Base-by-base conservation (phyloP, 2,113 vertebrate genomes). In the Globicephala melas region DNA sequence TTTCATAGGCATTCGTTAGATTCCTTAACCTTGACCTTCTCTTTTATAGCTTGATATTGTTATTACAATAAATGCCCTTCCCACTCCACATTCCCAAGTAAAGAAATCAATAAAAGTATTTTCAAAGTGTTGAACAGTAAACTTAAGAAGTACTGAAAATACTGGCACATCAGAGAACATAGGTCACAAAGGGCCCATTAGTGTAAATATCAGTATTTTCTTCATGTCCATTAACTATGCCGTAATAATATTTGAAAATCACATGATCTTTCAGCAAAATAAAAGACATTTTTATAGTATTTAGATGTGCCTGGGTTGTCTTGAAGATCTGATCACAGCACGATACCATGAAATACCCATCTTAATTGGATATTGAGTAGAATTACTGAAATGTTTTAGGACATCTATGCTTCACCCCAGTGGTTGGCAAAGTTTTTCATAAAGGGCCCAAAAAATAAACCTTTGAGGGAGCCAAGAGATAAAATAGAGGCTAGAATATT, bases 21-120 rank as follows among this genome's bases (percentile, higher is more conserved):
- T 96, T 97, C 80, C 86, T 91, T 98, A 97, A 98, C 96, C 96
- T 98, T 98, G 93, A 92, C 63, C 97, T 83, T 92, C 71, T 50
- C 58, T 94, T 96, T 91, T 74, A 71, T 20, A 95, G 74, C 73
- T 90, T 94, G 36, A 74, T 94, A 92, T 67, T 88, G 87, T 89
- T 95, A 97, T 92, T 90, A 87, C 23, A 94, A 93, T 84, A 87
- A 96, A 92, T 82, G 63, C 26, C 31, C 17, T 94, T 80, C 15
- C 38, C 8, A 83, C 23, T 38, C 62, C 21, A 93, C 8, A 86
- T 17, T 96, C 20, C 26, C 26, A 97, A 96, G 90, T 62, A 93
- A 76, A 95, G n/a, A 95, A 96, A 98, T 97, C 96, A 94, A 97
- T 97, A 96, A 89, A 95, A 86, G 15, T 50, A 80, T 82, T 94